Evolutionary conservation across 2,888 invertebrate species (phyloP).

Genomic region (Pyrrhia umbra): DNA sequence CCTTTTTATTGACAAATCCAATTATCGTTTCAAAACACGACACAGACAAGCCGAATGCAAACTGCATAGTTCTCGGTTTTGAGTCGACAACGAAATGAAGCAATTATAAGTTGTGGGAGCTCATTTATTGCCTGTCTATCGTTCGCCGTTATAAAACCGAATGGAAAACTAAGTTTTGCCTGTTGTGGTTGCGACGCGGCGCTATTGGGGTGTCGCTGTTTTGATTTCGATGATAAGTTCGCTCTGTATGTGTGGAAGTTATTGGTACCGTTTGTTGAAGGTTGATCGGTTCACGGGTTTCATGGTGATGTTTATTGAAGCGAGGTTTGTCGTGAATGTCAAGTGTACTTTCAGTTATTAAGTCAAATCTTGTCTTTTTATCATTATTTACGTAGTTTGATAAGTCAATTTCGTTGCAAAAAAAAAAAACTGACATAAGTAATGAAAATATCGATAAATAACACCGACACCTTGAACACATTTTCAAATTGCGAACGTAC

Average conservation of each 20-base stretch:
- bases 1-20: constrained; percentile 63
- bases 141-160: constrained; percentile 84
- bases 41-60: constrained; percentile 76
- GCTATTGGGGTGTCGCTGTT: constrained; percentile 70
- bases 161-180: constrained; percentile 82
- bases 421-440: not conserved
- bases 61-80: constrained; percentile 70
- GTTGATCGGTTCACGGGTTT: constrained; percentile 37
- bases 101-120: constrained; percentile 88
- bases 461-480: not conserved
- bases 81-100: constrained; percentile 84
- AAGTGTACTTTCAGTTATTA: constrained; percentile 15
- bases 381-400: not conserved
- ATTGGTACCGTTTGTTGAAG: constrained; percentile 60
- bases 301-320: constrained; percentile 24
- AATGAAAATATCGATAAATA: not conserved
- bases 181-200: constrained; percentile 76
- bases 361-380: no score
- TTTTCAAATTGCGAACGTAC: constrained; percentile 26
- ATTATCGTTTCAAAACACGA: constrained; percentile 66
- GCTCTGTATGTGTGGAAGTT: constrained; percentile 54
- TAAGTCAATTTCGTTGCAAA: not conserved
- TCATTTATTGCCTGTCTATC: constrained; percentile 89
- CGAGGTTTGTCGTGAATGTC: constrained; percentile 29
- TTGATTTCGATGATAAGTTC: constrained; percentile 64